Percentiles rank a stretch among this genome's conserved stretches.
Evolutionary conservation across 2,797 vertebrate species (phyloP).

Genomic region (Delichon dasypus): DNA sequence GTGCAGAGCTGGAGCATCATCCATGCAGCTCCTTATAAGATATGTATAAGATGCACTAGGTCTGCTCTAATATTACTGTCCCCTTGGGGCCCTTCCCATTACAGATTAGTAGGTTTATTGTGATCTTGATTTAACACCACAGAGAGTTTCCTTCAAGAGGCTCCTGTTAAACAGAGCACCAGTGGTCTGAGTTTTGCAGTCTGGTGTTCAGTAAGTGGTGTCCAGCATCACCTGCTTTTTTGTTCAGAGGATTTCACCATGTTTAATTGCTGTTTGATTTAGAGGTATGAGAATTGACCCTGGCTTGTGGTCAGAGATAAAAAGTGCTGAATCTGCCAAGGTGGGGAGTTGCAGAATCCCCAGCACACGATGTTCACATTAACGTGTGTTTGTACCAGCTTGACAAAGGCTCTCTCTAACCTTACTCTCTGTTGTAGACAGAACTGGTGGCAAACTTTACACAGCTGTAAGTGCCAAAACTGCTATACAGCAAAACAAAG

Average conservation of each 20-base stretch:
- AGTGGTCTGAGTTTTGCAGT: not conserved
- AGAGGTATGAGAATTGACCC: not conserved
- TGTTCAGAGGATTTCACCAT: conserved; percentile 6
- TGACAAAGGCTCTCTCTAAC: not conserved
- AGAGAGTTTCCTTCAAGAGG: not conserved
- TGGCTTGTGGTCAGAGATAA: not conserved
- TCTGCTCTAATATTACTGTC: not conserved
- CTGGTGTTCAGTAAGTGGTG: not conserved
- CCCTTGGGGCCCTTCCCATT: not conserved
- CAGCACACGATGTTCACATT: not conserved
- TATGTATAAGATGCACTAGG: not conserved
- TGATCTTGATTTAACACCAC: not conserved
- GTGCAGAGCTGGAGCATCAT: not conserved
- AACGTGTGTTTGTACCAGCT: not conserved
- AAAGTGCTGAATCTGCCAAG: not conserved
- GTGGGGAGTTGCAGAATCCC: not conserved
- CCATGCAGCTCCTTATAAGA: not conserved
- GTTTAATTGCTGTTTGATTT: conserved; percentile 31
- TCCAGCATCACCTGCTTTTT: not conserved
- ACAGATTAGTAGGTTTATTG: not conserved
- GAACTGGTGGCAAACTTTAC: not conserved
- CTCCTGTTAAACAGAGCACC: not conserved
- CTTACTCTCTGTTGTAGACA: not conserved
- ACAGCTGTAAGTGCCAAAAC: not conserved
- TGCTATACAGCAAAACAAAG: not conserved